phyloP scores from a whole-genome alignment of 2,888 invertebrate genomes.

The Coelinius sp. region DNA sequence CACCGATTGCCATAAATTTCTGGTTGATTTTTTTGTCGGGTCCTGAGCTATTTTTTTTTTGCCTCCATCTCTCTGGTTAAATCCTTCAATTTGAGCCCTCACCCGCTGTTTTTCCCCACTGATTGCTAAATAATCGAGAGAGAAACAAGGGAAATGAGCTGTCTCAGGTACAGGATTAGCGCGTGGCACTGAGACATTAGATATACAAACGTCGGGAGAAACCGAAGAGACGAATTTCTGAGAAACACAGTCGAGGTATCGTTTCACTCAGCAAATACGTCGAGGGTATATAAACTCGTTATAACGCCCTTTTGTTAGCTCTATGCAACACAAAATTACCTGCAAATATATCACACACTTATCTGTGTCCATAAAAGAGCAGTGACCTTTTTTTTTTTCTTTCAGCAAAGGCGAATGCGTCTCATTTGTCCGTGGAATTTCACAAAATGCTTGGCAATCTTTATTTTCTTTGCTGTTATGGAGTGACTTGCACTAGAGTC shows the following conservation, averaged over 20 bases:
- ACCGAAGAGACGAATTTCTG: constrained; percentile 16
- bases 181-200: constrained; percentile 32
- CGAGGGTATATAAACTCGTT: not conserved
- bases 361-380: constrained; percentile 39
- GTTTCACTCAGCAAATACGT: constrained; percentile 18
- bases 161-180: constrained; percentile 1
- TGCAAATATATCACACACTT: not conserved
- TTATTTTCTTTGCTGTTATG: not conserved
- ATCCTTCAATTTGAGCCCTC: constrained; percentile 4
- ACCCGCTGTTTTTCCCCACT: not conserved
- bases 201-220: not conserved
- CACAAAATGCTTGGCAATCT: constrained; percentile 12
- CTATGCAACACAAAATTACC: not conserved
- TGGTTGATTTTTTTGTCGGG: not conserved
- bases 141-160: not conserved
- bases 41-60: constrained; percentile 1
- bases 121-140: constrained; percentile 14
- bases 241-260: not conserved
- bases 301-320: not conserved
- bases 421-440: constrained; percentile 53
- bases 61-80: not conserved
- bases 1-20: constrained; percentile 35
- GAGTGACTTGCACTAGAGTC: constrained; percentile 1
- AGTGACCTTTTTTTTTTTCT: constrained; percentile 4
- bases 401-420: constrained; percentile 47